These are phyloP conservation scores for Pseudochirops cupreus DNA, from an alignment of 2,797 vertebrate species.

Conservation along the genomic window DNA sequence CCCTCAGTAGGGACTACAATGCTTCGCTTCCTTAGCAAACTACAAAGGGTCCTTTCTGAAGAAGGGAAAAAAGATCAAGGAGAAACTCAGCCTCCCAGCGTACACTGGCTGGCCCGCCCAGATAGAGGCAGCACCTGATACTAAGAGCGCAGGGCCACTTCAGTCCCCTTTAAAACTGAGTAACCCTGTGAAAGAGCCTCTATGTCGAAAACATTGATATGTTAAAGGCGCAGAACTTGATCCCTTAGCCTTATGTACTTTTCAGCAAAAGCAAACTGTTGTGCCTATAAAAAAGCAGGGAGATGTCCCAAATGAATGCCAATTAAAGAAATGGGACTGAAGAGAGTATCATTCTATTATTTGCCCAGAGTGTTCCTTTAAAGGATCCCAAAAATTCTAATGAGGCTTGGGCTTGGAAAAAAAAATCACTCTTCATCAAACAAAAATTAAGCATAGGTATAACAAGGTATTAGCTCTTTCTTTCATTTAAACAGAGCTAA, in stretches of 20 bases:
- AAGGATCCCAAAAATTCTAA: conserved; percentile 54
- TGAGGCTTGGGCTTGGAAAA: conserved; percentile 46
- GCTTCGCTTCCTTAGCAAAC: conserved; percentile 20
- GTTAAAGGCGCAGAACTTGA: conserved; percentile 63
- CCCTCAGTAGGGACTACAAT: not conserved
- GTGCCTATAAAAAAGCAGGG: conserved; percentile 28
- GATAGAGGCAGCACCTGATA: conserved; percentile 15
- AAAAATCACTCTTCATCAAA: conserved; percentile 54
- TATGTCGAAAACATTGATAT: conserved; percentile 31
- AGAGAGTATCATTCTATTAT: not conserved
- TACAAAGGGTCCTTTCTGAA: not conserved
- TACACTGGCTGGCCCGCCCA: conserved; percentile 26
- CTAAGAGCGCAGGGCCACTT: conserved; percentile 18
- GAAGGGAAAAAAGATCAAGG: conserved; percentile 3
- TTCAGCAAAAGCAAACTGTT: conserved; percentile 45
- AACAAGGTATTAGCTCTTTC: conserved; percentile 61
- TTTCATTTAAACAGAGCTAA: conserved; percentile 74
- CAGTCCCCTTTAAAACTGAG: conserved; percentile 18
- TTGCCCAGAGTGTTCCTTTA: conserved; percentile 31
- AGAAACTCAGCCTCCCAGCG: not conserved
- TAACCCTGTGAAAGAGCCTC: conserved; percentile 41
- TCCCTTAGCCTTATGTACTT: conserved; percentile 56
- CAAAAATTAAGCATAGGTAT: conserved; percentile 68
- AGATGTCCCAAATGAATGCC: conserved; percentile 47
- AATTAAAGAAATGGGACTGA: conserved; percentile 56